Conservation (phyloP, 2,113 vertebrate species). For the Dunckerocampus dactyliophorus region DNA sequence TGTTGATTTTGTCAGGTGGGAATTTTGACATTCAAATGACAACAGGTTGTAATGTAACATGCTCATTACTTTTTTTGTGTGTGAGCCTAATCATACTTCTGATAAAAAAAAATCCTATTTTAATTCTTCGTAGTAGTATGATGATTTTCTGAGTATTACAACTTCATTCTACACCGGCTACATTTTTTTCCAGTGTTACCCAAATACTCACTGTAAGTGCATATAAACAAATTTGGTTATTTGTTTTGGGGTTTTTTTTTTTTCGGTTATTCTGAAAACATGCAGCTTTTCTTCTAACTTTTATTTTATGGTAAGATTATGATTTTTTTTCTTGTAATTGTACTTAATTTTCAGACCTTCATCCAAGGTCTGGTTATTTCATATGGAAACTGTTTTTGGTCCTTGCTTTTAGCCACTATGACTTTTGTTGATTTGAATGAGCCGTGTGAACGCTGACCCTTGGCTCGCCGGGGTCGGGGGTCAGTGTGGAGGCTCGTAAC, state of each 20-base stretch:
- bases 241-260: too few relatives aligned
- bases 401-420: slow-evolving; percentile 55
- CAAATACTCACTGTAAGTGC: not conserved
- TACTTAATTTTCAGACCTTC: not conserved
- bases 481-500: slow-evolving; percentile 27
- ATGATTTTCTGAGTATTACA: not conserved
- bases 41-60: not conserved
- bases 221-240: not conserved
- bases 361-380: not conserved
- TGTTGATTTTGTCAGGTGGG: not conserved
- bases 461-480: not conserved
- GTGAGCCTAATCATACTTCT: too few relatives aligned
- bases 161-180: not conserved
- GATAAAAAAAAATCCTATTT: too few relatives aligned
- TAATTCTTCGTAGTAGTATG: not conserved
- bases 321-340: too few relatives aligned
- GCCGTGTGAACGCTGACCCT: slow-evolving; percentile 21
- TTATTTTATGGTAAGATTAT: not conserved
- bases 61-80: not conserved
- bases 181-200: not conserved
- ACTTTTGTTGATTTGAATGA: slow-evolving; percentile 46
- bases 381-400: slow-evolving; percentile 56
- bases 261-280: too few relatives aligned
- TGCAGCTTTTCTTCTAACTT: too few relatives aligned
- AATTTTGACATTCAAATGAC: not conserved